These are phyloP conservation scores for Hypolimnas misippus DNA, from an alignment of 2,888 invertebrate species.

Conservation along the genomic window DNA sequence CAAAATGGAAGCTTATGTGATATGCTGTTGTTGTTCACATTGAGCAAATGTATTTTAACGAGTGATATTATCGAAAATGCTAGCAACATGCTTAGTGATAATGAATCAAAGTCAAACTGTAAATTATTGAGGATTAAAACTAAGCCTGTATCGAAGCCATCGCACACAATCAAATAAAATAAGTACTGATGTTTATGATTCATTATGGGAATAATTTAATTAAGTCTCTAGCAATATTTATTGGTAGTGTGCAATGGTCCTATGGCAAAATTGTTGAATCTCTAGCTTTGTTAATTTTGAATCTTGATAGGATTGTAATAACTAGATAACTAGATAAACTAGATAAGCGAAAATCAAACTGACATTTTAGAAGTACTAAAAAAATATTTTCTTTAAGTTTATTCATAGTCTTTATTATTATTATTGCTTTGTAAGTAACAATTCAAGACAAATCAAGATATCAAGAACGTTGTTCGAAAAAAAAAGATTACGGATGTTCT, in stretches of 20 bases:
- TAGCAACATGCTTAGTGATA: conserved; percentile 16
- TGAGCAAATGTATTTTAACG: conserved; percentile 54
- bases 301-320: too few species aligned
- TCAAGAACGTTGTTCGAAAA: neutral
- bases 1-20: conserved; percentile 64
- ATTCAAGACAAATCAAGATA: neutral
- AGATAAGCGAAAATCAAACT: too few species aligned
- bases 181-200: neutral
- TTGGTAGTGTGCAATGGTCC: neutral
- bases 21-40: conserved; percentile 58
- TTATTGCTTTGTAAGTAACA: too few species aligned
- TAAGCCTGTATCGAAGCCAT: neutral
- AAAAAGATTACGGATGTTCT: neutral
- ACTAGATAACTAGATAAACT: too few species aligned
- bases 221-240: neutral
- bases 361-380: too few species aligned
- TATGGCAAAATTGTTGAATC: too few species aligned
- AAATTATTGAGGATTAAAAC: neutral
- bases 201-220: neutral
- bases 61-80: conserved; percentile 20
- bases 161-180: neutral
- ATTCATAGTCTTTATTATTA: neutral
- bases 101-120: neutral
- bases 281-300: too few species aligned
- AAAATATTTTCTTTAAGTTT: too few species aligned